Percentiles rank a stretch among this genome's conserved stretches.
phyloP scores from a whole-genome alignment of 2,797 vertebrate species.

The Eidolon dupreanum region DNA sequence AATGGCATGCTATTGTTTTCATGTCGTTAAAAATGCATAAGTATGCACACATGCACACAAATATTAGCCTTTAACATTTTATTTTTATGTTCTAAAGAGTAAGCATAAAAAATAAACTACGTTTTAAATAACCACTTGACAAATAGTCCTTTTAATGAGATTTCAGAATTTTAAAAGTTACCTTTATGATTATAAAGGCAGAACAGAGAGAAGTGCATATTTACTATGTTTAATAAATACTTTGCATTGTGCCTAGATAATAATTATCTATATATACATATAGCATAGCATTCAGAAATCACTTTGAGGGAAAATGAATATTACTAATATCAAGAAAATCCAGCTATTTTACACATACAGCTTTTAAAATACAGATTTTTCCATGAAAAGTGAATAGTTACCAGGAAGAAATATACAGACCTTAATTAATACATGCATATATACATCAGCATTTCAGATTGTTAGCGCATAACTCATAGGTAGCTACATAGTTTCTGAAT shows the following conservation, averaged over 20 bases:
- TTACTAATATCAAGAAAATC: neutral
- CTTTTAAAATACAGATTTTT: neutral
- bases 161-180: neutral
- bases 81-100: neutral
- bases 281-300: neutral
- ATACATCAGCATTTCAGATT: neutral
- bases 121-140: neutral
- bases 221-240: neutral
- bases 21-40: neutral
- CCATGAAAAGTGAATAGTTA: neutral
- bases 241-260: neutral
- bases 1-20: slow-evolving; percentile 48
- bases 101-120: neutral
- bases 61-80: neutral
- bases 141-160: neutral
- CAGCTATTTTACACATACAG: neutral
- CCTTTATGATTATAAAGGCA: neutral
- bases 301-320: neutral
- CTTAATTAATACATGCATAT: neutral
- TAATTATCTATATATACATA: neutral
- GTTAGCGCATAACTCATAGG: neutral
- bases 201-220: neutral
- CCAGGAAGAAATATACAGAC: neutral
- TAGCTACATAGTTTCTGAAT: neutral
- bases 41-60: neutral